phyloP scores from a whole-genome alignment of 1,140 invertebrate species.

The Listronotus bonariensis region DNA sequence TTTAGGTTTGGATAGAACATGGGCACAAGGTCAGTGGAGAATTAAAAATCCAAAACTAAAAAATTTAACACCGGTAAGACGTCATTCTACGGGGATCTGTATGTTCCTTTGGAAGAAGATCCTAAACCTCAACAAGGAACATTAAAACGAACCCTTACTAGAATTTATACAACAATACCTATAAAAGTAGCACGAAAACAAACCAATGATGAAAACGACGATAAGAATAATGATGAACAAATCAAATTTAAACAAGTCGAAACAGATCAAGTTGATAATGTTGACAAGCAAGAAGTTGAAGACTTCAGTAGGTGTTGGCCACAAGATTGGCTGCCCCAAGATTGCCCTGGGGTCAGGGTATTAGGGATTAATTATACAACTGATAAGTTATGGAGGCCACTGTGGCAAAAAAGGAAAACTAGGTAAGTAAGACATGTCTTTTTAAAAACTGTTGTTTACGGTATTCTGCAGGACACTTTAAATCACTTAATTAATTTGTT shows the following conservation, averaged over 20 bases:
- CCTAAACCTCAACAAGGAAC: conserved; percentile 12
- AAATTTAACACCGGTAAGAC: conserved; percentile 46
- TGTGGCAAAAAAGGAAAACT: conserved; percentile 67
- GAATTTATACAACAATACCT: conserved; percentile 36
- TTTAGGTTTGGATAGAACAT: conserved; percentile 59
- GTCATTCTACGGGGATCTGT: conserved; percentile 37
- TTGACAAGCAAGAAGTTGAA: conserved; percentile 25
- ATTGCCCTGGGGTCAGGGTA: conserved; percentile 68
- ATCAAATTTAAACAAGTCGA: conserved; percentile 4
- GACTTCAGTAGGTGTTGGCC: conserved; percentile 69
- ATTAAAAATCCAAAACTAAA: conserved; percentile 52
- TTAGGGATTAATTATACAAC: conserved; percentile 74
- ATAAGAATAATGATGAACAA: background rate
- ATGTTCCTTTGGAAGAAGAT: conserved; percentile 33
- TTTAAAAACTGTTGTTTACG: too few species aligned
- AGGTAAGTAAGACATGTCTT: conserved; percentile 56
- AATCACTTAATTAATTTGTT: too few species aligned
- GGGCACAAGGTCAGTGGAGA: conserved; percentile 62
- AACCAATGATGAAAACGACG: conserved; percentile 20
- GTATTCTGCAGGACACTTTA: too few species aligned
- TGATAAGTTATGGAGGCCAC: conserved; percentile 69
- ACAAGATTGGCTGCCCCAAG: conserved; percentile 68
- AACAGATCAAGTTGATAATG: conserved; percentile 25
- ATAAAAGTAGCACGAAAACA: conserved; percentile 39
- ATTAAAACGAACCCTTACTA: conserved; percentile 43